Evolutionary conservation across 2,797 vertebrate species (phyloP), one percentile per base, ranked within the genome.

Genomic region (Balearica regulorum): DNA sequence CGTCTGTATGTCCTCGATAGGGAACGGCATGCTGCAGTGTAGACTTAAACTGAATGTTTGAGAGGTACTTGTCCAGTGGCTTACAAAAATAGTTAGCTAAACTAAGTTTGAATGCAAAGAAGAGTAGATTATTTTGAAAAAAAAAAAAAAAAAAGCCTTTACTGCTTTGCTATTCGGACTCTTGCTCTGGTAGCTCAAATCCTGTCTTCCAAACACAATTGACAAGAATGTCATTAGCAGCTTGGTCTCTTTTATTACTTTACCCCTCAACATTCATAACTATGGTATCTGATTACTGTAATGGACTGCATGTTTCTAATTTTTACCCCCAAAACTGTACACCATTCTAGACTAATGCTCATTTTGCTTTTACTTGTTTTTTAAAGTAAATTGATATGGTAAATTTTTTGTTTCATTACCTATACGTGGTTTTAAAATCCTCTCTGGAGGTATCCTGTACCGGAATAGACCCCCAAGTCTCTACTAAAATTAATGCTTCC

Each of bases 1-100:
- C 0, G 2, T 33, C 66, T 60, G 21, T 22, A 13, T 0, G 2
- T 66, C 5, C 24, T 70, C 1, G 0, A 6, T 18, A 49, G 24
- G 31, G 55, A 58, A 11, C 9, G 54, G 29, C 15, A 24, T 5
- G 14, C 37, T 58, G 19, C 61, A 29, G 17, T 6, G 5, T 58
- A 39, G 39, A 16, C 28, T 61, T 68, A 39, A 62, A 57, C 21
- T 31, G 24, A 60, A 11, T 70, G 55, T 29, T 57, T 21, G 51
- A 58, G n/a, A 43, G 24, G 14, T 39, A 9, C 46, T 62, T 1
- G 1, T 49, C 19, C 13, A n/a, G 13, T 22, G n/a, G 13, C 11
- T 87, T 77, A 77, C 60, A 80, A 39, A 76, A 66, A 8, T 37
- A 51, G 46, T 44, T n/a, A 53, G 41, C 26, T 60, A 53, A 61